Evolutionary conservation across 2,113 vertebrate species (phyloP), one percentile per base, ranked within the genome.

Genomic region (Saguinus imperator): DNA sequence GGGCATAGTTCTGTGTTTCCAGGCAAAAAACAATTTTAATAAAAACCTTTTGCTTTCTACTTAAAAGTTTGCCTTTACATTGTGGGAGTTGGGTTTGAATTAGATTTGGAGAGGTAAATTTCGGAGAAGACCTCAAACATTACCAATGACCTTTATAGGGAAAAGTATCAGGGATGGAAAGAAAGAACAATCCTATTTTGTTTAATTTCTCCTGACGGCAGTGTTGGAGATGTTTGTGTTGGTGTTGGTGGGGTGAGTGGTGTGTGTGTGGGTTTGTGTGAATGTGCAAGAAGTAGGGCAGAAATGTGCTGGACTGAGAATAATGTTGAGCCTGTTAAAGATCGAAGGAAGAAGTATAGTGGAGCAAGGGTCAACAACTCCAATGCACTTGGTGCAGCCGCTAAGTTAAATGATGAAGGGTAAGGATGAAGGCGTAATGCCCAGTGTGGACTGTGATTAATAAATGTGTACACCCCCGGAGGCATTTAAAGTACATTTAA

Each of bases 31-130:
- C 20, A 93, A 48, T 48, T 48, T 48, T 48, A 48, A 48, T 48
- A 48, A 48, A 48, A 48, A 48, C 10, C 11, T 48, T 48, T 48
- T 48, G 48, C 48, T 48, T 48, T 11, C 48, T 48, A 48, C 48
- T 48, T 48, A 48, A 48, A 48, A 81, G 16, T 73, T 70, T 79
- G 13, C 1, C 40, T 14, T 21, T 61, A 68, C 48, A 5, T 9
- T 61, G 70, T 76, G 23, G 73, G 85, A 79, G 23, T 35, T 95
- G 68, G 50, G 79, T 72, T 93, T 92, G 57, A 93, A 61, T 88
- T 91, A 52, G 18, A 37, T 73, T 75, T 90, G 43, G 50, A 80
- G 58, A 88, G 43, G n/a, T 64, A 61, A 87, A 70, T 76, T 10
- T 50, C 21, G 27, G 29, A 20, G 37, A 92, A 37, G 89, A 75